Percentiles rank a stretch among this genome's conserved stretches.
phyloP scores from a whole-genome alignment of 2,797 vertebrate genomes.

The Lophura swinhoii region DNA sequence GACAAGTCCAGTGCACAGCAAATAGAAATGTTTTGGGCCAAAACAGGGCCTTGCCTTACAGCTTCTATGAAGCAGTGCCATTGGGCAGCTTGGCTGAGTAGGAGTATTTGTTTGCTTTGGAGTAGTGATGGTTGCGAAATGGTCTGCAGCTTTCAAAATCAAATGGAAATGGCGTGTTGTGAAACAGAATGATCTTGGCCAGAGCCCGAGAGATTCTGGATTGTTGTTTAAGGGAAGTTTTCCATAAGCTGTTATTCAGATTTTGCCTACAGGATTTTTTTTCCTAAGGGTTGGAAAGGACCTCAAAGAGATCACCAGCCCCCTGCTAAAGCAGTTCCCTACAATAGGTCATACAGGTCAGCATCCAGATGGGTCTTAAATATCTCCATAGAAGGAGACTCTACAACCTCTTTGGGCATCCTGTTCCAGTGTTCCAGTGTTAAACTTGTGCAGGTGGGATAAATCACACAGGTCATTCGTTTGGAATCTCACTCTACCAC shows the following conservation, averaged over 20 bases:
- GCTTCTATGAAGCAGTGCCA: not conserved
- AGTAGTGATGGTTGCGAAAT: conserved; percentile 21
- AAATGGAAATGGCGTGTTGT: not conserved
- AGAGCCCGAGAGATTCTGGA: not conserved
- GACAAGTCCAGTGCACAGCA: not conserved
- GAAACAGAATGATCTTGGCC: not conserved
- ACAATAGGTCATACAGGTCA: no score
- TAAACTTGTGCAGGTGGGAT: not conserved
- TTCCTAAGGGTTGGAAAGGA: no score
- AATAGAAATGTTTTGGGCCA: not conserved
- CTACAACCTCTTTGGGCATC: no score
- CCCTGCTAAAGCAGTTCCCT: no score
- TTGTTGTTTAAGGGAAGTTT: not conserved
- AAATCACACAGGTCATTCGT: not conserved
- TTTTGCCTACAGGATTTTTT: not conserved
- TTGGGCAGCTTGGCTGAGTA: not conserved
- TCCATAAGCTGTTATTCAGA: not conserved
- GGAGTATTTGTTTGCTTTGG: conserved; percentile 54
- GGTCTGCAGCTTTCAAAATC: conserved; percentile 12
- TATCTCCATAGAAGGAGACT: no score
- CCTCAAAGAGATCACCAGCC: no score
- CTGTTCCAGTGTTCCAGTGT: not conserved
- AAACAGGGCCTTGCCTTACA: not conserved
- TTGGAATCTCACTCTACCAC: not conserved
- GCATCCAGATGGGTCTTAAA: no score